Evolutionary conservation across 2,888 invertebrate genomes (phyloP).

Genomic region (Drosophila monieri): DNA sequence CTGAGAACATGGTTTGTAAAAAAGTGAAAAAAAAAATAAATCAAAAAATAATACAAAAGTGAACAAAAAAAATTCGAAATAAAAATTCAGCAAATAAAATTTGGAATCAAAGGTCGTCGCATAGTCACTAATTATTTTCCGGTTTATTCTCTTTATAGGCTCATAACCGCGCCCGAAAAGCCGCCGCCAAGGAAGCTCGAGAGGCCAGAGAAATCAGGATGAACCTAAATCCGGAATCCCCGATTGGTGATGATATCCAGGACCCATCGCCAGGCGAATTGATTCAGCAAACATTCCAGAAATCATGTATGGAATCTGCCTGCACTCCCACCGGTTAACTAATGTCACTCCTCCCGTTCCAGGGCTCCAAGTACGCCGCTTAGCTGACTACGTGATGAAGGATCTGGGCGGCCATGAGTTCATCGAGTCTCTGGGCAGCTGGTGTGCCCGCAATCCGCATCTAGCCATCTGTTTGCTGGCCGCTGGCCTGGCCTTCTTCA

Average conservation of each 20-base stretch:
- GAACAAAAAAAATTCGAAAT: background rate
- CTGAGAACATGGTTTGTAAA: conserved; percentile 48
- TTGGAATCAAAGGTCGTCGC: conserved; percentile 36
- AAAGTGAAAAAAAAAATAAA: background rate
- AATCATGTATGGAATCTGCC: conserved; percentile 16
- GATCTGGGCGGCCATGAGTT: conserved; percentile 73
- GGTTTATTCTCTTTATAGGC: conserved; percentile 21
- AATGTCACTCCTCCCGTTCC: background rate
- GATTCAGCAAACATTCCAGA: conserved; percentile 36
- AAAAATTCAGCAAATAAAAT: background rate
- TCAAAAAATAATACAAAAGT: background rate
- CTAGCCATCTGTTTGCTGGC: conserved; percentile 65
- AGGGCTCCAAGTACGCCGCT: conserved; percentile 64
- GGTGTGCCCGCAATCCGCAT: conserved; percentile 75
- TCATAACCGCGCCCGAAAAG: conserved; percentile 12
- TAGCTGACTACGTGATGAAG: conserved; percentile 50
- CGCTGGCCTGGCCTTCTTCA: conserved; percentile 59
- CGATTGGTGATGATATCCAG: background rate
- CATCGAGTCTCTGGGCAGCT: conserved; percentile 56
- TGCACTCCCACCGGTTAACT: background rate
- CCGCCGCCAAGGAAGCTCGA: conserved; percentile 8
- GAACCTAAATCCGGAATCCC: background rate
- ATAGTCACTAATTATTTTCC: conserved; percentile 6
- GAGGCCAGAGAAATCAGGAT: background rate
- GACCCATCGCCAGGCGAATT: conserved; percentile 1